Evolutionary conservation across 2,113 vertebrate genomes (phyloP), one percentile per base, ranked within the genome.

Genomic region (Cyphomyrus plagiostoma): DNA sequence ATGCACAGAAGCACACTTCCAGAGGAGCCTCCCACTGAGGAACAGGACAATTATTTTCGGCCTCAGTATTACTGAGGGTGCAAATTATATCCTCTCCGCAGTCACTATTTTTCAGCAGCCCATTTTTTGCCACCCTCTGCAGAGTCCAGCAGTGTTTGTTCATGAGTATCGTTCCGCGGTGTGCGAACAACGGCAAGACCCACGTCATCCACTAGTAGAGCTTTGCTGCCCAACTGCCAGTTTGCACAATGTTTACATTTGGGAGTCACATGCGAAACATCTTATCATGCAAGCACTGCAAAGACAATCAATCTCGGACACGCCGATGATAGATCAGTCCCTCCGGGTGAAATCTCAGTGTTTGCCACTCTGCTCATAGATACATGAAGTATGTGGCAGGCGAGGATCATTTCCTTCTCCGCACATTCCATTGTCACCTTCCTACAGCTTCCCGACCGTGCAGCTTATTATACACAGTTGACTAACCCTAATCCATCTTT

Each of bases 201-300:
- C 85, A 0, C 10, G 26, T 87, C 35, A 52, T 56, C 10, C 50
- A 19, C 49, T 3, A 39, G 50, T n/a, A 35, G 50, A 9, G 15
- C 26, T 17, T 87, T 56, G 4, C 85, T 53, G 19, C 30, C 4
- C 9, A 53, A 53, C 50, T 39, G 49, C 13, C 23, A 56, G 85
- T 87, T 87, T 87, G 85, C 85, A 87, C 85, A 87, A 87, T 87
- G 50, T 87, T 87, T 87, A 56, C 85, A 87, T 87, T 87, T 56
- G 85, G 50, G 85, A 56, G 85, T 52, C 49, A 87, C 85, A 87
- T 15, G 30, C 10, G 50, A 87, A 53, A 87, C 50, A 39, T 56
- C 85, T 87, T 87, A 87, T 87, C 85, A 42, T 39, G 48, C 15
- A 30, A 56, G 35, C 85, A 52, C 49, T 87, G 23, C n/a, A 87